A percentile compares a stretch with the other conserved stretches of the same genome.
These are phyloP conservation scores for Leptinotarsa peninsularis DNA, from an alignment of 2,888 invertebrate genomes.

Conservation along the genomic window DNA sequence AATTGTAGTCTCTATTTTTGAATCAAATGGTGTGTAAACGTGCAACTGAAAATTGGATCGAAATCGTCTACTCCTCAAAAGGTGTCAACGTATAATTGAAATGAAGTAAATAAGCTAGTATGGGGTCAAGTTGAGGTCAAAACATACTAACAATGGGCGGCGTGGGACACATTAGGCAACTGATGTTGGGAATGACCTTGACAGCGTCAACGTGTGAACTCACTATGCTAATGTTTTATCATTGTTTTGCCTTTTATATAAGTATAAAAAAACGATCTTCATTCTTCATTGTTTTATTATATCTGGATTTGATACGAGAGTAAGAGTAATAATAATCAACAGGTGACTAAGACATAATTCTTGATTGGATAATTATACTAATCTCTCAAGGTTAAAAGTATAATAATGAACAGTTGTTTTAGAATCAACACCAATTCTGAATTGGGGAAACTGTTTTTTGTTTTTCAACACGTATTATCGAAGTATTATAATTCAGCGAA, in stretches of 20 bases:
- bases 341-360: conserved; percentile 33
- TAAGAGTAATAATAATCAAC: conserved; percentile 36
- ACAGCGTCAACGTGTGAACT: conserved; percentile 60
- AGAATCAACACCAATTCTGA: neutral
- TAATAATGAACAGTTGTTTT: conserved; percentile 4
- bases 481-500: too few species aligned
- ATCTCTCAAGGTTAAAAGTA: conserved; percentile 30
- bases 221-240: conserved; percentile 54
- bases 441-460: neutral
- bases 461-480: neutral
- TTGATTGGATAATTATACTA: conserved; percentile 30
- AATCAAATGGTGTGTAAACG: neutral
- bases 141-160: conserved; percentile 49
- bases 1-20: neutral
- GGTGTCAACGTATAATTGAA: conserved; percentile 34
- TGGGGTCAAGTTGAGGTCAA: conserved; percentile 58
- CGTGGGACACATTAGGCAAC: conserved; percentile 57
- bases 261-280: conserved; percentile 44
- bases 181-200: conserved; percentile 60
- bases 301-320: conserved; percentile 35
- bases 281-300: conserved; percentile 42
- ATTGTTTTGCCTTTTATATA: conserved; percentile 49
- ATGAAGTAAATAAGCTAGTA: conserved; percentile 34
- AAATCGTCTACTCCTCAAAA: conserved; percentile 9
- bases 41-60: neutral